These are phyloP conservation scores for Sceliomorpha sp. DNA, from an alignment of 2,888 invertebrate species.

Conservation along the genomic window DNA sequence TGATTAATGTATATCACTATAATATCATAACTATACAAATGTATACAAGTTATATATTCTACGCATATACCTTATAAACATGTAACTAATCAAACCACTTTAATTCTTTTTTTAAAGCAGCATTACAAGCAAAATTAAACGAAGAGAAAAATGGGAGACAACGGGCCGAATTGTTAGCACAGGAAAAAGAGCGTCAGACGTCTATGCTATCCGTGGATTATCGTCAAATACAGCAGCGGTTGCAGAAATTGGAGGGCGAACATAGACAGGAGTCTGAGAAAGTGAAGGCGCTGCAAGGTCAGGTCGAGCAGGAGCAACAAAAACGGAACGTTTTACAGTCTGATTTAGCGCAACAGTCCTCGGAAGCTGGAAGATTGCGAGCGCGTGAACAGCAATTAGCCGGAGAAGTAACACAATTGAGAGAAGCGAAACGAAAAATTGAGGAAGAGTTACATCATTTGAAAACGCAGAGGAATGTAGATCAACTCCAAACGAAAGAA, in stretches of 20 bases:
- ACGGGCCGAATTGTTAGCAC: constrained; percentile 91
- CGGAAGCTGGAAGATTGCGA: constrained; percentile 87
- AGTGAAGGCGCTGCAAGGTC: constrained; percentile 90
- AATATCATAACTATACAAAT: too few relatives aligned
- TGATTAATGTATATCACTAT: too few relatives aligned
- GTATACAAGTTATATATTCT: too few relatives aligned
- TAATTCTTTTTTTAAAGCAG: constrained; percentile 80
- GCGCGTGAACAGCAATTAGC: constrained; percentile 87
- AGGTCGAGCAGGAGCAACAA: constrained; percentile 95
- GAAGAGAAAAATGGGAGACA: constrained; percentile 94
- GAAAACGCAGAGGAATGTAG: constrained; percentile 85
- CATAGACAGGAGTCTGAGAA: constrained; percentile 92
- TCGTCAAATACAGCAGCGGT: constrained; percentile 93
- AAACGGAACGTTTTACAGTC: constrained; percentile 90
- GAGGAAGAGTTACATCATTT: constrained; percentile 90
- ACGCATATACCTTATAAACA: background rate
- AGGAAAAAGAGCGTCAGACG: constrained; percentile 96
- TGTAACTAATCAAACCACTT: background rate
- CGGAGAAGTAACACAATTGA: constrained; percentile 85
- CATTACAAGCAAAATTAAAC: constrained; percentile 93
- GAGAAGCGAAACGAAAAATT: constrained; percentile 86
- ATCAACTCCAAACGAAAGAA: constrained; percentile 91
- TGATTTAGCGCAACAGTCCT: constrained; percentile 88
- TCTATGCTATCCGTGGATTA: constrained; percentile 97
- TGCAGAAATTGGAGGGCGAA: constrained; percentile 95